phyloP scores from a whole-genome alignment of 2,888 invertebrate genomes.

The Caenorhabditis becei region DNA sequence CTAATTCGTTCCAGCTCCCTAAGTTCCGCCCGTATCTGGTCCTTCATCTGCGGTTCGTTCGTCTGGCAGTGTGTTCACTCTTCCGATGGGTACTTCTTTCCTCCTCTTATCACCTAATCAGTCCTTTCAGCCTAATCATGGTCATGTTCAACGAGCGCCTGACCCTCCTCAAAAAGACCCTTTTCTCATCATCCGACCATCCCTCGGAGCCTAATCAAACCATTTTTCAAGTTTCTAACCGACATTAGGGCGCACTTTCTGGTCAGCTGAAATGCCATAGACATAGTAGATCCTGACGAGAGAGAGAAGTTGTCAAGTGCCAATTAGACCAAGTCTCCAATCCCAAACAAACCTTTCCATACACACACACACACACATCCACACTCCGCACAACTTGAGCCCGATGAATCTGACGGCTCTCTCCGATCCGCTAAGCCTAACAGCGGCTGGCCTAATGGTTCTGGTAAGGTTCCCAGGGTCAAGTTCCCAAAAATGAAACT shows the following conservation, averaged over 20 bases:
- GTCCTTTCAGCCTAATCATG: constrained; percentile 38
- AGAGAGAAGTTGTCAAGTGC: too few relatives aligned
- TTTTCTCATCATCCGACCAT: constrained; percentile 1
- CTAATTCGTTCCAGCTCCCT: not conserved
- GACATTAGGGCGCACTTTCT: too few relatives aligned
- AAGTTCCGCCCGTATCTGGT: constrained; percentile 5
- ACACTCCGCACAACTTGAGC: not conserved
- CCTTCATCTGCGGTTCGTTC: constrained; percentile 32
- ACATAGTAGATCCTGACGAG: too few relatives aligned
- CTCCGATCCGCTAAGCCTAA: not conserved
- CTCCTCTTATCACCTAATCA: too few relatives aligned
- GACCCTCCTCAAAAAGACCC: constrained; percentile 13
- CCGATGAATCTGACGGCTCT: constrained; percentile 1
- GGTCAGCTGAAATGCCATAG: too few relatives aligned
- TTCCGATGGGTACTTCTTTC: constrained; percentile 18
- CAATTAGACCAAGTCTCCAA: too few relatives aligned
- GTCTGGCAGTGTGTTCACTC: constrained; percentile 48
- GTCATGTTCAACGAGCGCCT: constrained; percentile 44
- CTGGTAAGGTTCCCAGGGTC: not conserved
- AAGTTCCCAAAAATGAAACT: not conserved
- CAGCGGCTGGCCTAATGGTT: not conserved
- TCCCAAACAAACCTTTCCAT: not conserved
- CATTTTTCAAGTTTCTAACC: not conserved
- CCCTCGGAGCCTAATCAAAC: not conserved
- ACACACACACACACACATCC: not conserved